A percentile compares a stretch with the other conserved stretches of the same genome.
Evolutionary conservation across 2,888 invertebrate genomes (phyloP).

Genomic region (Eupithecia exiguata): DNA sequence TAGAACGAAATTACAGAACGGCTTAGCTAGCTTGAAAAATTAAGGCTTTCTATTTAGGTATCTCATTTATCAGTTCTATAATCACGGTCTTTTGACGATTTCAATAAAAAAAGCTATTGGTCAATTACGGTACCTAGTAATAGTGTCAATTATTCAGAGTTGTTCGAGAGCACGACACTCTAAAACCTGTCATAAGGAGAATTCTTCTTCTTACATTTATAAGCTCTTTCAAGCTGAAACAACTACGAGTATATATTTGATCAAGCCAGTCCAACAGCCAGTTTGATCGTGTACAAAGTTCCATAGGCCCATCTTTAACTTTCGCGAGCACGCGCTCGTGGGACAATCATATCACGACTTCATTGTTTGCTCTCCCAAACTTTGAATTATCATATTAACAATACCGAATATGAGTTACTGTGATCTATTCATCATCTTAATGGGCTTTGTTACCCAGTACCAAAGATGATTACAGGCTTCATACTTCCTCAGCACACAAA

Average conservation of each 20-base stretch:
- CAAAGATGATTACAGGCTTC: too few species aligned
- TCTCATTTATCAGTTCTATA: background rate
- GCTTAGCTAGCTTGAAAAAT: background rate
- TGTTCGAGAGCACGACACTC: background rate
- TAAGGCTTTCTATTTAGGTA: background rate
- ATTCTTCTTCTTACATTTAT: background rate
- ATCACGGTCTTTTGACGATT: background rate
- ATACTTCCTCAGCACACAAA: too few species aligned
- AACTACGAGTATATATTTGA: background rate
- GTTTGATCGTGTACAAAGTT: slow-evolving; percentile 21
- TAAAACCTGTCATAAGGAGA: background rate
- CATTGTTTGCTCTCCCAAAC: slow-evolving; percentile 22
- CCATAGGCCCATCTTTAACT: slow-evolving; percentile 22
- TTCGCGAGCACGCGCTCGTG: slow-evolving; percentile 26
- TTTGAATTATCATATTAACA: background rate
- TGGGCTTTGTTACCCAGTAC: background rate
- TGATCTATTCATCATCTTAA: background rate
- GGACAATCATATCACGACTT: slow-evolving; percentile 23
- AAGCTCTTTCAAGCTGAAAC: background rate
- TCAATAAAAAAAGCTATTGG: too few species aligned
- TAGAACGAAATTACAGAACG: background rate
- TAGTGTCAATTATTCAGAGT: too few species aligned
- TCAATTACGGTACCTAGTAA: background rate
- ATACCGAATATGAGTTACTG: background rate
- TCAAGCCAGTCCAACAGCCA: slow-evolving; percentile 12